Base-by-base conservation (phyloP, 1,140 invertebrate species). In the Brachystomella parvula region DNA sequence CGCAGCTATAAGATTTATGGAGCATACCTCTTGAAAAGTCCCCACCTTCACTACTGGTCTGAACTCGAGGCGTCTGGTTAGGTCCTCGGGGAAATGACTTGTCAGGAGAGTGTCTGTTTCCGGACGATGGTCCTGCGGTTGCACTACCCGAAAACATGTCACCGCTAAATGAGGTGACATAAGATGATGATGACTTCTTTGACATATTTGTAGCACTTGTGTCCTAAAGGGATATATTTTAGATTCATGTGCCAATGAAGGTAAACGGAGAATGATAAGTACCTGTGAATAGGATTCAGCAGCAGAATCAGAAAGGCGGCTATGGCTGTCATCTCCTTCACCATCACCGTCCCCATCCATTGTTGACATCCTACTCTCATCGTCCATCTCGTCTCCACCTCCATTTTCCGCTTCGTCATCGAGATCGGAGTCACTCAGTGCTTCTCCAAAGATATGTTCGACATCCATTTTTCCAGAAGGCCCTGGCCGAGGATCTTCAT, bases 391-490 rank as follows among this genome's bases (percentile, higher is more conserved):
- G 86, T 85, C 74, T 89, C 90, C 49, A 74, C 84, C 84, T 3
- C 84, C 82, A 68, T 86, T 83, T 68, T 87, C 85, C 75, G 89
- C 88, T 68, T 86, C 83, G 31, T 76, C 75, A 32, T 76, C 77
- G 3, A 75, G 77, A 58, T 81, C 80, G 29, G 79, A 80, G 63
- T 78, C 78, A 69, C 78, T 80, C 2, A 82, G 64, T 9, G 75
- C 78, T 64, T 80, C 80, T 28, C 92, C 92, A 80, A 94, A 95
- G 76, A 94, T 90, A 73, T 94, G 89, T 73, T 89, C 86, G 74
- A 65, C 64, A 65, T 68, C 47, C 65, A 74, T 69, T 71, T 74
- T 69, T 71, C 74, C 24, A 71, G 67, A 60, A 49, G 57, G 35
- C 63, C 44, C 32, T 57, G 63, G n/a, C 32, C 65, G 63, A 17